Conservation (phyloP, 1,140 invertebrate species). For the Cepaea nemoralis region DNA sequence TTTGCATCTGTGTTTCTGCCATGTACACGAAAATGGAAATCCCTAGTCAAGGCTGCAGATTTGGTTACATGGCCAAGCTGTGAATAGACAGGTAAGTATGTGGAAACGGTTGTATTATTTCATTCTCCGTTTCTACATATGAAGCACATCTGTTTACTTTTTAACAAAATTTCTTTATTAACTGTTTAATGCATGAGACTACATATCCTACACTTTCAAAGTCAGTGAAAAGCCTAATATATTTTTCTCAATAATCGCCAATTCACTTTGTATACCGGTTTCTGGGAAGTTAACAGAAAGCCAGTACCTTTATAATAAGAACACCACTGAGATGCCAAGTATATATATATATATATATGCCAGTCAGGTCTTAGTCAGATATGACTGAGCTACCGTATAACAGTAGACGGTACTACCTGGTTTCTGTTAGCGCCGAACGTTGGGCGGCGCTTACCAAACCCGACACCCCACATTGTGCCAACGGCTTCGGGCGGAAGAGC, state of each 20-base stretch:
- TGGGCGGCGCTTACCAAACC: too few species aligned
- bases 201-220: background rate
- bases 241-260: background rate
- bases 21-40: conserved; percentile 62
- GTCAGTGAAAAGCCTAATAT: background rate
- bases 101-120: background rate
- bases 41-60: conserved; percentile 31
- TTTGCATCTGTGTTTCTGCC: conserved; percentile 60
- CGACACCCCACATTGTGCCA: too few species aligned
- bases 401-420: too few species aligned
- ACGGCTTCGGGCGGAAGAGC: too few species aligned
- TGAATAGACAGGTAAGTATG: background rate
- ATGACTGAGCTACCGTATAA: too few species aligned
- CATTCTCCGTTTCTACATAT: background rate
- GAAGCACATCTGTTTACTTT: background rate
- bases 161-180: background rate
- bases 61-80: conserved; percentile 20
- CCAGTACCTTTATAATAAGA: too few species aligned
- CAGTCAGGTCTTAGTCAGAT: too few species aligned
- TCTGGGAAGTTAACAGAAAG: too few species aligned
- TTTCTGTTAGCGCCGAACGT: too few species aligned
- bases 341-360: too few species aligned
- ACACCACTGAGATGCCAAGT: too few species aligned
- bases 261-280: background rate
- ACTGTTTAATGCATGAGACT: background rate